Percentiles rank a stretch among this genome's conserved stretches.
phyloP scores from a whole-genome alignment of 2,888 invertebrate genomes.

The Acronicta psi region DNA sequence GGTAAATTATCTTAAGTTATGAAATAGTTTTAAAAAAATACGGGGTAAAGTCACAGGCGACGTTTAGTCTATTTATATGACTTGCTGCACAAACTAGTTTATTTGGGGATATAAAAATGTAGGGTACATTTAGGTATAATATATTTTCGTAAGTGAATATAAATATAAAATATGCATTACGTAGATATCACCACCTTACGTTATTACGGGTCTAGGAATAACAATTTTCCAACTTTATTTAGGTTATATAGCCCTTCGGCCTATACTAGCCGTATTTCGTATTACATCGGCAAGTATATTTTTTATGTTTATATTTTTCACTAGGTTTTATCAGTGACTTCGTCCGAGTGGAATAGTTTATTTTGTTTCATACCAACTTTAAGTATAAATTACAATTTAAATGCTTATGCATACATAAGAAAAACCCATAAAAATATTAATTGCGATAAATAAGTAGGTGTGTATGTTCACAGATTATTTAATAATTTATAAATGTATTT shows the following conservation, averaged over 20 bases:
- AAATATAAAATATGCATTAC: conserved; percentile 38
- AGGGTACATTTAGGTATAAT: conserved; percentile 7
- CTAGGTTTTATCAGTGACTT: no score
- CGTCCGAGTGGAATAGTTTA: no score
- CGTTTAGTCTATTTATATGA: background rate
- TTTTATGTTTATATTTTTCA: background rate
- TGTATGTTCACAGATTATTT: no score
- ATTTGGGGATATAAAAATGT: conserved; percentile 15
- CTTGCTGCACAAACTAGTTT: conserved; percentile 4
- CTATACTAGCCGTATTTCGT: conserved; percentile 32
- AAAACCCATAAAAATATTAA: no score
- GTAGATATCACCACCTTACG: conserved; percentile 15
- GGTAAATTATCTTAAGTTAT: no score
- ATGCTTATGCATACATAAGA: no score
- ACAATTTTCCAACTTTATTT: conserved; percentile 31
- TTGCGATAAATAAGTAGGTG: no score
- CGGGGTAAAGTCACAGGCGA: background rate
- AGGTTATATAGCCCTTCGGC: conserved; percentile 42
- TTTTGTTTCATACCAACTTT: no score
- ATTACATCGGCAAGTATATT: conserved; percentile 8
- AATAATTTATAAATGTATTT: no score
- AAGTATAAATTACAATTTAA: no score
- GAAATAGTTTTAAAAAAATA: background rate
- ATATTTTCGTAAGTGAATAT: conserved; percentile 44
- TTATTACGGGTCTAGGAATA: conserved; percentile 44